Evolutionary conservation across 2,113 vertebrate genomes (phyloP).

Genomic region (Hassar affinis): DNA sequence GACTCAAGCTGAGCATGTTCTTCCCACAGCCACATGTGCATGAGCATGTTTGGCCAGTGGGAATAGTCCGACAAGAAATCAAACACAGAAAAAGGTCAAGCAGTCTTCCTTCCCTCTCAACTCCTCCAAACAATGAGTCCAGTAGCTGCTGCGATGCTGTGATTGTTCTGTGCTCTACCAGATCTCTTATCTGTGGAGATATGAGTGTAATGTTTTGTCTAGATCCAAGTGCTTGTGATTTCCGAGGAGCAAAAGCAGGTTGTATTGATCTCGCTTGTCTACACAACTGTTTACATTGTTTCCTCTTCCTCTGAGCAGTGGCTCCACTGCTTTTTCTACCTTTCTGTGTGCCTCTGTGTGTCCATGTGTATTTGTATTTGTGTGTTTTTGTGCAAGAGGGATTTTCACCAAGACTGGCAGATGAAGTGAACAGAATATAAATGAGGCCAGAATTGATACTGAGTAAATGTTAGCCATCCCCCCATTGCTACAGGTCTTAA

Average conservation of each 20-base stretch:
- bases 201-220: slow-evolving; percentile 9
- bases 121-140: slow-evolving; percentile 15
- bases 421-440: slow-evolving; percentile 27
- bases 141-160: slow-evolving; percentile 3
- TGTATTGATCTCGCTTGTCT: slow-evolving; percentile 58
- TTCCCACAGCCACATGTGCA: slow-evolving; percentile 35
- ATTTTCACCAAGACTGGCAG: slow-evolving; percentile 4
- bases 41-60: slow-evolving; percentile 30
- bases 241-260: slow-evolving; percentile 59
- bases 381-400: neutral
- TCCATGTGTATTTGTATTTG: slow-evolving; percentile 20
- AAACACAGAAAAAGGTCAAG: slow-evolving; percentile 46
- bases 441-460: slow-evolving; percentile 20
- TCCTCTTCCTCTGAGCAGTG: slow-evolving; percentile 21
- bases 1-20: neutral
- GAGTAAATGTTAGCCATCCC: slow-evolving; percentile 25
- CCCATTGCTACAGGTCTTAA: slow-evolving; percentile 16
- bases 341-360: slow-evolving; percentile 40
- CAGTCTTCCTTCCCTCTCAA: slow-evolving; percentile 12
- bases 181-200: slow-evolving; percentile 1
- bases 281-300: slow-evolving; percentile 13
- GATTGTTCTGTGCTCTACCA: neutral
- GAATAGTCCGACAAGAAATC: slow-evolving; percentile 32
- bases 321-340: slow-evolving; percentile 9
- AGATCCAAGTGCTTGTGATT: slow-evolving; percentile 37